Percentiles rank a stretch among this genome's conserved stretches.
These are phyloP conservation scores for Arothron firmamentum DNA, from an alignment of 2,113 vertebrate species.

Conservation along the genomic window DNA sequence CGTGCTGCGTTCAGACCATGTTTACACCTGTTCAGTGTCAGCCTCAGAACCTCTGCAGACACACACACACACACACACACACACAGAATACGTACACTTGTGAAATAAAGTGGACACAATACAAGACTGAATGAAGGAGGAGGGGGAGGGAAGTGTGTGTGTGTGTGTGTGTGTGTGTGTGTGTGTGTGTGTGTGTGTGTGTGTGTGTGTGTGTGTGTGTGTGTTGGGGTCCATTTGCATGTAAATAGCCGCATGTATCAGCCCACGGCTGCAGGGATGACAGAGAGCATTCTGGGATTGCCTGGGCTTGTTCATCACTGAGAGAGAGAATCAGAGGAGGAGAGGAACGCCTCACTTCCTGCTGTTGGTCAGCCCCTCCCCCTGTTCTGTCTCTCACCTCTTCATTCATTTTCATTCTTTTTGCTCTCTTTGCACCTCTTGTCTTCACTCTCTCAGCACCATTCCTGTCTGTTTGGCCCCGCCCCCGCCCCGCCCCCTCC, in stretches of 20 bases:
- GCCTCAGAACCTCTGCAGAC: not conserved
- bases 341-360: not conserved
- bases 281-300: slow-evolving; percentile 58
- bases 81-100: slow-evolving; percentile 12
- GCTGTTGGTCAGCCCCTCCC: too few relatives aligned
- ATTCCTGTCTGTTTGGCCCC: too few relatives aligned
- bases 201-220: slow-evolving; percentile 11
- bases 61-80: not conserved
- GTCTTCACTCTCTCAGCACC: too few relatives aligned
- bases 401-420: too few relatives aligned
- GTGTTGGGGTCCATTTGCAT: slow-evolving; percentile 52
- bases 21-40: too few relatives aligned
- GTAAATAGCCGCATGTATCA: slow-evolving; percentile 53
- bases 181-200: slow-evolving; percentile 5
- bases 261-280: slow-evolving; percentile 35
- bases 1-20: too few relatives aligned
- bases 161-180: slow-evolving; percentile 4
- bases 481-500: too few relatives aligned
- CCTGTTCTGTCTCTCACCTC: too few relatives aligned
- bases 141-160: slow-evolving; percentile 4
- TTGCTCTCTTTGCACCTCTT: too few relatives aligned
- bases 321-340: not conserved
- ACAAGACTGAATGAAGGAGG: slow-evolving; percentile 31
- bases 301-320: slow-evolving; percentile 46
- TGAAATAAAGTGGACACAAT: slow-evolving; percentile 45